Evolutionary conservation across 2,888 invertebrate genomes (phyloP).

Genomic region (Biston betularia): DNA sequence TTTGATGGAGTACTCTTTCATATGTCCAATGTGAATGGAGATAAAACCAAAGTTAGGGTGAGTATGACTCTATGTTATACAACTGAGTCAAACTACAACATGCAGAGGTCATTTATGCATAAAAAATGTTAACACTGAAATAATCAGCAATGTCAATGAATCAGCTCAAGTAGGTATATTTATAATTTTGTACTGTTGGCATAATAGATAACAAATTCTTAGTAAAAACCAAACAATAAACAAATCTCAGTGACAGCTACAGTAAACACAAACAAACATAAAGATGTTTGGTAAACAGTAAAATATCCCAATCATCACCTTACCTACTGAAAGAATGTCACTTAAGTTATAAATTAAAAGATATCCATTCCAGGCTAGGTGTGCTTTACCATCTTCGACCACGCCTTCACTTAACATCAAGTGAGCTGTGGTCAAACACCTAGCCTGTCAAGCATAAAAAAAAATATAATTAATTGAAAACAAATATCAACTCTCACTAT

Average conservation of each 20-base stretch:
- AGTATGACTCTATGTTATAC: slow-evolving; percentile 63
- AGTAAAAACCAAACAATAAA: slow-evolving; percentile 23
- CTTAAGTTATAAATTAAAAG: neutral
- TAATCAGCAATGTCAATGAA: slow-evolving; percentile 24
- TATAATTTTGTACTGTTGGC: slow-evolving; percentile 11
- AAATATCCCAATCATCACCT: neutral
- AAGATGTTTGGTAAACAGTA: slow-evolving; percentile 33
- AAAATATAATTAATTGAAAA: no score
- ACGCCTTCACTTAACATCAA: no score
- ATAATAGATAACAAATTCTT: slow-evolving; percentile 10
- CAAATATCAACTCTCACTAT: no score
- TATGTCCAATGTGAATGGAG: slow-evolving; percentile 98
- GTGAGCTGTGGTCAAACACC: no score
- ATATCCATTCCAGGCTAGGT: no score
- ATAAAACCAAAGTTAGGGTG: slow-evolving; percentile 99
- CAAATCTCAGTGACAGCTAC: slow-evolving; percentile 9
- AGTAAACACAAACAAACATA: slow-evolving; percentile 35
- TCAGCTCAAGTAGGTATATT: slow-evolving; percentile 4
- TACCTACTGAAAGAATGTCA: neutral
- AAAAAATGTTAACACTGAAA: neutral
- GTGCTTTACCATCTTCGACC: no score
- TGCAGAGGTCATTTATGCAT: neutral
- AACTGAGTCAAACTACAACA: neutral
- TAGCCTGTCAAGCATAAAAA: no score
- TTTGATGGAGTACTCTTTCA: slow-evolving; percentile 99